Percentiles rank a stretch among this genome's conserved stretches.
These are phyloP conservation scores for Echinops telfairi DNA, from an alignment of 2,113 vertebrate species.

Conservation along the genomic window DNA sequence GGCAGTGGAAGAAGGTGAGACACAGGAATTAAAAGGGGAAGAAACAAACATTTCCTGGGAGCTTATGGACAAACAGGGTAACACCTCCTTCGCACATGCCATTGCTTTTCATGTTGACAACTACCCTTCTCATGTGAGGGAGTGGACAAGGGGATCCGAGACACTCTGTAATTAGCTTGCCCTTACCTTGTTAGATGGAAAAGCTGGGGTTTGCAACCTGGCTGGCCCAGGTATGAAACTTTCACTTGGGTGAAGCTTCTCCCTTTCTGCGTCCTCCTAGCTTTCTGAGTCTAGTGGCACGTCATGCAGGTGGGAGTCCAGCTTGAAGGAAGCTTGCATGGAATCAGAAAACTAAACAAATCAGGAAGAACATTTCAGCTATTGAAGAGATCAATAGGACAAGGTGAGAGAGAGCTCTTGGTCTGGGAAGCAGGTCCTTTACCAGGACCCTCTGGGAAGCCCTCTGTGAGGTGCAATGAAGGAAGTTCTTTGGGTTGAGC, in stretches of 20 bases:
- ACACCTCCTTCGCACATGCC: neutral
- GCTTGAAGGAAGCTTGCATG: neutral
- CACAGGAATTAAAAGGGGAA: too few species aligned
- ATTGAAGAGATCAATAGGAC: neutral
- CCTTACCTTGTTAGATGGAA: neutral
- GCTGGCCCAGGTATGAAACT: neutral
- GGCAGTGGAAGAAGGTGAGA: neutral
- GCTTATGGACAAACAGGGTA: too few species aligned
- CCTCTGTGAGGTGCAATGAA: neutral
- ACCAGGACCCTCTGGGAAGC: too few species aligned
- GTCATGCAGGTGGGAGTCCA: neutral
- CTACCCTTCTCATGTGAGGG: neutral
- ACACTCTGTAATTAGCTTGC: neutral
- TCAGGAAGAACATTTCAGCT: neutral
- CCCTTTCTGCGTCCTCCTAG: neutral
- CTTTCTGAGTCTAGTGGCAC: neutral
- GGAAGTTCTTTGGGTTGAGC: neutral
- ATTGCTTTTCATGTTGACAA: neutral
- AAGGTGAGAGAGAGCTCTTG: neutral
- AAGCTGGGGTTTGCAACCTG: neutral
- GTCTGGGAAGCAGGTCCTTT: neutral
- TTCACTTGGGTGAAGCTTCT: neutral
- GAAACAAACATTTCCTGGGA: neutral
- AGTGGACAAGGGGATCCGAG: neutral
- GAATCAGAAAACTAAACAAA: neutral